Conservation (phyloP, 2,797 vertebrate genomes). For the Amazonetta brasiliensis region DNA sequence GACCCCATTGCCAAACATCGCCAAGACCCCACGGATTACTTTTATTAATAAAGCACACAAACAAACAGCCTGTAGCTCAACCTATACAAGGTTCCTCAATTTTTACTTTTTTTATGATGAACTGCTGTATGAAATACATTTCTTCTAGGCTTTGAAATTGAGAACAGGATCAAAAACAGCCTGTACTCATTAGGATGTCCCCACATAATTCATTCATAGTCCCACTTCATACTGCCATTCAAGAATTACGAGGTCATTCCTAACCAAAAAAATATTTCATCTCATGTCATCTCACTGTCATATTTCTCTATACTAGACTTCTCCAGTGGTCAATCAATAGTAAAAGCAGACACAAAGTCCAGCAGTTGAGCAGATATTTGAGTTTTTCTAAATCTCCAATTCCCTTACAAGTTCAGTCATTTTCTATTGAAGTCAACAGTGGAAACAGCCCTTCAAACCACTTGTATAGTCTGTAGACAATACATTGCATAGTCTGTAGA, state of each 20-base stretch:
- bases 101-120: background rate
- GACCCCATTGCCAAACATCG: background rate
- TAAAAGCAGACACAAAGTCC: background rate
- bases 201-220: background rate
- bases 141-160: background rate
- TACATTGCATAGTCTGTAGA: background rate
- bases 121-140: background rate
- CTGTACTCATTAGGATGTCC: background rate
- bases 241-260: background rate
- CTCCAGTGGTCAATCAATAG: slow-evolving; percentile 7
- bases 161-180: background rate
- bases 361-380: background rate
- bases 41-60: background rate
- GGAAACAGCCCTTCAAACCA: background rate
- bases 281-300: background rate
- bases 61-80: background rate
- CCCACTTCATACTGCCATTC: background rate
- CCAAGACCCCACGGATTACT: background rate
- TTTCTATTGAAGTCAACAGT: background rate
- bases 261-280: slow-evolving; percentile 16
- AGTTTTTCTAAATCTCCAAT: background rate
- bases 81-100: background rate
- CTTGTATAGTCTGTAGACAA: background rate
- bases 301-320: slow-evolving; percentile 23
- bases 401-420: background rate